These are phyloP conservation scores for Nipponia nippon DNA, from an alignment of 2,113 vertebrate genomes.

Conservation along the genomic window DNA sequence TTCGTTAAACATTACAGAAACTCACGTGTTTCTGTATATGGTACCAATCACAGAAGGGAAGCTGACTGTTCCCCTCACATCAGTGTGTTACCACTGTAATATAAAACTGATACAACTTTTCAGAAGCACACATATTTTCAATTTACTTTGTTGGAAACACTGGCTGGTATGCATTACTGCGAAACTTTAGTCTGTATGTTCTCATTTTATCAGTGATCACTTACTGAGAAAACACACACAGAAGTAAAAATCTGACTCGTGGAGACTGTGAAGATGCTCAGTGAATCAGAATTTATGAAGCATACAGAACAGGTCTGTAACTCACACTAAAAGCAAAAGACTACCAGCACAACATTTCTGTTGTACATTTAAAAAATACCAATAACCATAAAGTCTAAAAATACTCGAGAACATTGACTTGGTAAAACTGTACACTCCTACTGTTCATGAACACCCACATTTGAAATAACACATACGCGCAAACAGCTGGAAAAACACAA, in stretches of 20 bases:
- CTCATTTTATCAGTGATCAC: background rate
- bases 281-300: background rate
- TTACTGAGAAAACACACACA: background rate
- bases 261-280: background rate
- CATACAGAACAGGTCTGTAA: background rate
- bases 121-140: background rate
- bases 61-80: background rate
- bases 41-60: background rate
- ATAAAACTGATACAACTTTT: background rate
- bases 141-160: background rate
- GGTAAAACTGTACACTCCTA: background rate
- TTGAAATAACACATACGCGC: background rate
- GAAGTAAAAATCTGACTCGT: background rate
- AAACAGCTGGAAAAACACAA: background rate
- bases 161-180: background rate
- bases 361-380: background rate
- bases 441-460: background rate
- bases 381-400: background rate
- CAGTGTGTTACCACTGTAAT: background rate
- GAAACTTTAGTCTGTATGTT: background rate
- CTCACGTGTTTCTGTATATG: background rate
- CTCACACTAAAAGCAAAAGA: background rate
- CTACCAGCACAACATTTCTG: background rate
- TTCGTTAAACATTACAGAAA: background rate
- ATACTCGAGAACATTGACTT: background rate